A percentile compares a stretch with the other conserved stretches of the same genome.
These are phyloP conservation scores for Conus ventricosus DNA, from an alignment of 1,140 invertebrate genomes.

Conservation along the genomic window DNA sequence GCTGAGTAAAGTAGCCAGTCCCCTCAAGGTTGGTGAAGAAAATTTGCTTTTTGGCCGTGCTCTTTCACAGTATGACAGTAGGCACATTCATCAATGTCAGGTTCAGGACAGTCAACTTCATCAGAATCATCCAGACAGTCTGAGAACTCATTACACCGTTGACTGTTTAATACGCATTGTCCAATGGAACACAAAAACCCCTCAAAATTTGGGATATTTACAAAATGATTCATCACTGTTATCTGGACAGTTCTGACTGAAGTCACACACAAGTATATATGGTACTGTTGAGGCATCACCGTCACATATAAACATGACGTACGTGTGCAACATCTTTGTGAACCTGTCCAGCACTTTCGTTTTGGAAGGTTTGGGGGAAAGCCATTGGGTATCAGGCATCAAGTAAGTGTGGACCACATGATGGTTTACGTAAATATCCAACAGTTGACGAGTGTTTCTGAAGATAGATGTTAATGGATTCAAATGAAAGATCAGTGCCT, in stretches of 20 bases:
- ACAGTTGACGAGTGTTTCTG: too few species aligned
- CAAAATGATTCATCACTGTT: background rate
- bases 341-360: too few species aligned
- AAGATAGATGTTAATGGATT: too few species aligned
- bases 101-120: background rate
- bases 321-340: background rate
- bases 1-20: background rate
- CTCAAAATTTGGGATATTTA: background rate
- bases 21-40: background rate
- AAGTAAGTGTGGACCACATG: too few species aligned
- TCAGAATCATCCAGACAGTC: background rate
- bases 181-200: background rate
- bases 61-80: background rate
- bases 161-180: background rate
- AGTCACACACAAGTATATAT: background rate
- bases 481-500: too few species aligned
- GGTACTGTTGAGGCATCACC: background rate
- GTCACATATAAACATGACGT: background rate
- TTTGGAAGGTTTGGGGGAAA: too few species aligned
- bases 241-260: background rate
- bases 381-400: too few species aligned
- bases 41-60: background rate
- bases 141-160: background rate
- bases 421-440: too few species aligned
- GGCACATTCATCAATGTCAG: background rate